phyloP scores from a whole-genome alignment of 2,113 vertebrate genomes.

The Grammomys dolichurus region DNA sequence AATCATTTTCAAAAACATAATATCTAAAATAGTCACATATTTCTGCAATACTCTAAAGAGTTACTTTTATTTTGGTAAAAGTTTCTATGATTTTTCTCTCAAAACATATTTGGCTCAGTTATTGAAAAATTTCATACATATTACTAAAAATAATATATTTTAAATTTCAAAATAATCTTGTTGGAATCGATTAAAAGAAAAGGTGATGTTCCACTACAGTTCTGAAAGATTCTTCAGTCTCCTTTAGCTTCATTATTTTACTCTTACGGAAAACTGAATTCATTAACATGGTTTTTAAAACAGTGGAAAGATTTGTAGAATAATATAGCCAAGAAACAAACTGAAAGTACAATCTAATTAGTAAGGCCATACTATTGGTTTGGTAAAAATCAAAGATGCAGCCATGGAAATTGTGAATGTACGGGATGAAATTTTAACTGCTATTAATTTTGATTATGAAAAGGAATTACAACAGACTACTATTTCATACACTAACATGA shows the following conservation, averaged over 20 bases:
- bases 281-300: slow-evolving; percentile 2
- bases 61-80: slow-evolving; percentile 2
- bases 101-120: slow-evolving; percentile 29
- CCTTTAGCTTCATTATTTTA: slow-evolving; percentile 42
- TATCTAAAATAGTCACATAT: slow-evolving; percentile 39
- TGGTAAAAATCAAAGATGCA: neutral
- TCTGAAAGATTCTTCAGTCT: neutral
- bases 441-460: slow-evolving; percentile 50
- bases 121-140: neutral
- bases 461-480: neutral
- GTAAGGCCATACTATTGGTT: neutral
- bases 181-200: slow-evolving; percentile 4
- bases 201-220: neutral
- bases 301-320: neutral
- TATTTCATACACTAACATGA: neutral
- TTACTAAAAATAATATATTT: slow-evolving; percentile 25
- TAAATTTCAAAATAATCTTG: slow-evolving; percentile 48
- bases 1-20: slow-evolving; percentile 34
- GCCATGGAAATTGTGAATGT: neutral
- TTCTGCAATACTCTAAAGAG: slow-evolving; percentile 43
- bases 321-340: neutral
- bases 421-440: slow-evolving; percentile 5
- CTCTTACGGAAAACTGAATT: neutral
- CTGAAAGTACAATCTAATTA: slow-evolving; percentile 4
- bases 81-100: slow-evolving; percentile 52